Evolutionary conservation across 2,113 vertebrate species (phyloP), one percentile per base, ranked within the genome.

Genomic region (Erpornis zantholeuca): DNA sequence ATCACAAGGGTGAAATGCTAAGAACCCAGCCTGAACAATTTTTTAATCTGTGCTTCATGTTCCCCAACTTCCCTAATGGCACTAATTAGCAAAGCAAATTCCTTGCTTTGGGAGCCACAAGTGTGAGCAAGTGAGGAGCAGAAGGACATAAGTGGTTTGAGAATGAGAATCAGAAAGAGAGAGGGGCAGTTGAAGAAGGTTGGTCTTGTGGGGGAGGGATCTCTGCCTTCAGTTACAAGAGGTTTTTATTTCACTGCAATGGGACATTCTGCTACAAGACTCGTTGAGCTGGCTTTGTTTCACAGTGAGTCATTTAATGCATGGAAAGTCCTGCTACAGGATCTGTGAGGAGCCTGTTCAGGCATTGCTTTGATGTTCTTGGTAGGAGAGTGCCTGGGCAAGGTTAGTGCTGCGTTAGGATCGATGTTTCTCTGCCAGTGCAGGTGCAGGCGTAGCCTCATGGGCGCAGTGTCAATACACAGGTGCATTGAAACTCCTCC

Each of bases 61-160:
- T 96, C 91, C 82, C 72, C 52, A 47, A 87, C 78, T 92, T 92
- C 75, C 78, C 78, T 85, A 86, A 85, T 61, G 69, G 75, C 63
- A 31, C 79, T 90, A 95, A 88, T 94, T 94, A 95, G 84, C 93
- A 95, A 96, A 88, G 60, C 82, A 95, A 81, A 93, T 95, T 84
- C 76, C 47, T 88, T 88, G 94, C 90, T 90, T 83, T 86, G 90
- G 90, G 86, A 95, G n/a, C 57, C 82, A 61, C 1, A 16, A 81
- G 6, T 50, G 49, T 56, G 86, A 94, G 78, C 40, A 79, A 84
- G 36, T 11, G 56, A 88, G 61, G 17, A 89, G 78, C 60, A 61
- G 57, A 53, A 63, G 35, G 73, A 31, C 63, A 5, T 29, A 92
- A 57, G 33, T 69, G 56, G 22, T 71, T 70, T 40, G 66, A 82